Percentiles rank a stretch among this genome's conserved stretches.
Conservation (phyloP, 2,797 vertebrate species). For the Anguilla marmorata region DNA sequence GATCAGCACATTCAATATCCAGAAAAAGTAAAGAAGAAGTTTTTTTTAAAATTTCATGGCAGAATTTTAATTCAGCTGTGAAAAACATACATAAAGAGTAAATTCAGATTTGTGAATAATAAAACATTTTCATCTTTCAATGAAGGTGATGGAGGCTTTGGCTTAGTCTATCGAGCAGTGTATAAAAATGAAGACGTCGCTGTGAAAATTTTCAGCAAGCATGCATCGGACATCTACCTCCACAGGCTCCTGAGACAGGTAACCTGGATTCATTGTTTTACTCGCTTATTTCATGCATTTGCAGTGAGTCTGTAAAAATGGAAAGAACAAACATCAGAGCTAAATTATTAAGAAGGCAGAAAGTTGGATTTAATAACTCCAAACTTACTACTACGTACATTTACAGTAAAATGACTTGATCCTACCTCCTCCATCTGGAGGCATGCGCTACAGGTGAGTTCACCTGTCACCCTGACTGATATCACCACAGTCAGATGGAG, state of each 20-base stretch:
- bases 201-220: slow-evolving; percentile 96
- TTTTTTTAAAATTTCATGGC: too few species aligned
- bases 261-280: slow-evolving; percentile 22
- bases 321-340: too few species aligned
- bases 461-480: background rate
- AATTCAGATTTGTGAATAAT: background rate
- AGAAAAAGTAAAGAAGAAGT: too few species aligned
- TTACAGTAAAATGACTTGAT: too few species aligned
- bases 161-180: slow-evolving; percentile 88
- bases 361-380: too few species aligned
- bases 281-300: background rate
- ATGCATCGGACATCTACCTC: slow-evolving; percentile 79
- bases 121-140: slow-evolving; percentile 17
- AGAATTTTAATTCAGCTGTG: too few species aligned
- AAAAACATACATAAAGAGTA: too few species aligned
- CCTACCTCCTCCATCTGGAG: background rate
- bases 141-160: slow-evolving; percentile 92
- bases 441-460: too few species aligned
- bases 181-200: slow-evolving; percentile 94
- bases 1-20: background rate
- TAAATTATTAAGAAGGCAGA: too few species aligned
- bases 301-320: too few species aligned
- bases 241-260: slow-evolving; percentile 93
- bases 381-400: too few species aligned
- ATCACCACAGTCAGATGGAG: background rate